Evolutionary conservation across 2,797 vertebrate genomes (phyloP).

Genomic region (Acanthurus leucopareius): DNA sequence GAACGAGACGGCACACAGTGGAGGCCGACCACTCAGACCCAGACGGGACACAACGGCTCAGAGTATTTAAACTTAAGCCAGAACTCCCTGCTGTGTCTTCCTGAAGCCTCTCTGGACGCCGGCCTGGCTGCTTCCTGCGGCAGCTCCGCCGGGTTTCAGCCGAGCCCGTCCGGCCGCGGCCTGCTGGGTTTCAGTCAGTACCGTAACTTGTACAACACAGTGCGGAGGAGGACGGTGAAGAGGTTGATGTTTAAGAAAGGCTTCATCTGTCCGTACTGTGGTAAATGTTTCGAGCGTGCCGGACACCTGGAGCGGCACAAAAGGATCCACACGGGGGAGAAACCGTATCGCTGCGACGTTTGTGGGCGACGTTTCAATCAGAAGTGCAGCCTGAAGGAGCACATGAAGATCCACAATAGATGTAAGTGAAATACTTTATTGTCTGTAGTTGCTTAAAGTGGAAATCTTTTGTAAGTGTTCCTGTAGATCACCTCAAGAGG

Average conservation of each 20-base stretch:
- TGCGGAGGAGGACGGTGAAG: conserved; percentile 67
- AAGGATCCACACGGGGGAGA: conserved; percentile 81
- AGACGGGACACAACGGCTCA: background rate
- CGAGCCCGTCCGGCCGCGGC: conserved; percentile 52
- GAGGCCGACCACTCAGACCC: conserved; percentile 15
- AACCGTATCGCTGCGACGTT: conserved; percentile 77
- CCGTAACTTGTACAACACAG: conserved; percentile 52
- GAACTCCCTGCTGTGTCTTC: conserved; percentile 35
- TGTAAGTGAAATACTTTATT: conserved; percentile 49
- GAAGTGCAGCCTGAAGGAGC: conserved; percentile 83
- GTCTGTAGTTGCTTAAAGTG: background rate
- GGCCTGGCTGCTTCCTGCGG: conserved; percentile 20
- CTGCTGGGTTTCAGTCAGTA: conserved; percentile 51
- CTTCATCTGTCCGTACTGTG: conserved; percentile 77
- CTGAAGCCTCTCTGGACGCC: conserved; percentile 19
- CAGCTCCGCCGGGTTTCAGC: conserved; percentile 37
- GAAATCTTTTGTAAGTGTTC: no score
- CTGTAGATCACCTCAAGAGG: no score
- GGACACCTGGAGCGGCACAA: conserved; percentile 81
- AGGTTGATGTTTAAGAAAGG: conserved; percentile 75
- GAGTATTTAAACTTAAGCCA: conserved; percentile 43
- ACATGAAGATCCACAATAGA: conserved; percentile 79
- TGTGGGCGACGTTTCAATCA: conserved; percentile 82
- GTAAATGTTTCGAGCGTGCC: conserved; percentile 75
- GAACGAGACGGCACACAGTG: conserved; percentile 42